Percentiles rank a stretch among this genome's conserved stretches.
Conservation (phyloP, 2,888 invertebrate genomes). For the Hemaris fuciformis region DNA sequence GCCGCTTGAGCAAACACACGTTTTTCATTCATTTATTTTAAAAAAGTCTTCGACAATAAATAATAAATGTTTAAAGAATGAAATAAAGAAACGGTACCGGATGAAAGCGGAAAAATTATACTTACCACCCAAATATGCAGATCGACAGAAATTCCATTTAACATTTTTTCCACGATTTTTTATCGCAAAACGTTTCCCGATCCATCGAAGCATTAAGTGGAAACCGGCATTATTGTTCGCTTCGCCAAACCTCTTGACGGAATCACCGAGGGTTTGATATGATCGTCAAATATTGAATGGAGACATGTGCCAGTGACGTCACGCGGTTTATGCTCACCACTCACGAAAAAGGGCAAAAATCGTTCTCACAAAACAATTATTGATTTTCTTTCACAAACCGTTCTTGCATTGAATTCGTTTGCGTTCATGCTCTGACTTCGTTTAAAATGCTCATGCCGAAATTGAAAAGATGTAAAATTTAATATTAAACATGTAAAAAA, state of each 20-base stretch:
- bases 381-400: neutral
- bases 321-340: neutral
- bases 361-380: neutral
- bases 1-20: neutral
- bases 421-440: neutral
- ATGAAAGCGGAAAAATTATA: slow-evolving; percentile 19
- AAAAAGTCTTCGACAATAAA: neutral
- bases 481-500: too few species aligned
- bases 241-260: slow-evolving; percentile 50
- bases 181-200: slow-evolving; percentile 45
- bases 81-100: neutral
- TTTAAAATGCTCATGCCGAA: too few species aligned
- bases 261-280: slow-evolving; percentile 45
- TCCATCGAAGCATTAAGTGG: slow-evolving; percentile 63
- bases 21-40: neutral
- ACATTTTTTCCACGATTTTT: slow-evolving; percentile 47
- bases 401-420: neutral
- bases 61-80: neutral
- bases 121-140: slow-evolving; percentile 28
- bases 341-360: neutral
- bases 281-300: slow-evolving; percentile 60
- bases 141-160: slow-evolving; percentile 50
- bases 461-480: too few species aligned
- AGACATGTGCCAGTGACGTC: slow-evolving; percentile 28
- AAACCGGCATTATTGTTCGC: slow-evolving; percentile 64